Evolutionary conservation across 2,113 vertebrate genomes (phyloP).

Genomic region (Muntiacus reevesi): DNA sequence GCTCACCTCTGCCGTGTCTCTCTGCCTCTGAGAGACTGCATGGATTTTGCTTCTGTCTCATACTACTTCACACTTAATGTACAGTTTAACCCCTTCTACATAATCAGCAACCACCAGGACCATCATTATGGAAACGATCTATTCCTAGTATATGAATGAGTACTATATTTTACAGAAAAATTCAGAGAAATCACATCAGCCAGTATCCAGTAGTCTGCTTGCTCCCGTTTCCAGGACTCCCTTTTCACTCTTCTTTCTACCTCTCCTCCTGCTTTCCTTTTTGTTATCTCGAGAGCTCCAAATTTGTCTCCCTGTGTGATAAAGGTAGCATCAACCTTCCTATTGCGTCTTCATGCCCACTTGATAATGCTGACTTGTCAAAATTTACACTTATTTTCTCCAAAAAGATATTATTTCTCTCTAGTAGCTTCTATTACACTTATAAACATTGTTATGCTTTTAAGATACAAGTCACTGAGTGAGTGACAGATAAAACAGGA

Average conservation of each 20-base stretch:
- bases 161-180: neutral
- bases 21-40: neutral
- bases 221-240: neutral
- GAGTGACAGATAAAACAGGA: neutral
- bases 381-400: neutral
- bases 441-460: neutral
- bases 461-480: neutral
- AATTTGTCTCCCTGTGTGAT: neutral
- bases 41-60: neutral
- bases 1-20: neutral
- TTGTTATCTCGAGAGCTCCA: neutral
- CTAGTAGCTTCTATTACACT: neutral
- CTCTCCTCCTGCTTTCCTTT: neutral
- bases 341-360: neutral
- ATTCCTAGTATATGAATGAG: neutral
- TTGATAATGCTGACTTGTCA: neutral
- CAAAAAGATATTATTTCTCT: neutral
- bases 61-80: neutral
- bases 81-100: neutral
- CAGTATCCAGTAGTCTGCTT: fast-evolving
- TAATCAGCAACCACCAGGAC: neutral
- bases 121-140: neutral
- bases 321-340: neutral
- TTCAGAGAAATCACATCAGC: neutral
- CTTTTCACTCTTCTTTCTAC: neutral